Evolutionary conservation across 2,797 vertebrate genomes (phyloP), one percentile per base, ranked within the genome.

Genomic region (Trematomus bernacchii): DNA sequence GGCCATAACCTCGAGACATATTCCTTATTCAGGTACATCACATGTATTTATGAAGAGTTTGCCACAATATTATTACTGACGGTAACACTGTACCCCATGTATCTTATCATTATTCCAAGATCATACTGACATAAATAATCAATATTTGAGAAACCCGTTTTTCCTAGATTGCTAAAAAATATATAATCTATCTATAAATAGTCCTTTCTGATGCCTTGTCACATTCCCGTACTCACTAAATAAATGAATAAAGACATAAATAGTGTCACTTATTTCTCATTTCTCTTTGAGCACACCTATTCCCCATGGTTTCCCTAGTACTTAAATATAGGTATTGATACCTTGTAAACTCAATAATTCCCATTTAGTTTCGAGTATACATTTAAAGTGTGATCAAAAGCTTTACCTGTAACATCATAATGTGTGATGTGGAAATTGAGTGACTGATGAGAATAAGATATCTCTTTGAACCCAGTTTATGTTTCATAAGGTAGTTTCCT

Each of bases 401-500:
- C 13, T 3, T 50, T 27, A 15, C 10, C 7, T n/a, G 30, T 65
- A 43, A 23, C 57, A 48, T 70, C 23, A 61, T 46, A 4, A 15
- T 13, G 18, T 52, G 50, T 57, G 6, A 60, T 60, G 21, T 44
- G 4, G 19, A 59, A 42, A 43, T 16, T 63, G 11, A 71, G 46
- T 46, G 7, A 50, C 61, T 71, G 58, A 64, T 11, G n/a, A 27
- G 54, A 12, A 69, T 18, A 40, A 30, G 2, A 75, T 18, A 11
- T 1, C 27, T 50, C 3, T 13, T 10, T 4, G 0, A 55, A 52
- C 16, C 37, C 16, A 14, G 19, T 67, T 74, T 30, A 11, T 65
- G 47, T 40, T 63, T 59, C 15, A 67, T 55, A 58, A 65, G 66
- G 48, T 58, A 6, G 14, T 46, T 77, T 57, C 37, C 54, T 30